These are phyloP conservation scores for Ibidorhyncha struthersii DNA, from an alignment of 2,113 vertebrate species.

Conservation along the genomic window DNA sequence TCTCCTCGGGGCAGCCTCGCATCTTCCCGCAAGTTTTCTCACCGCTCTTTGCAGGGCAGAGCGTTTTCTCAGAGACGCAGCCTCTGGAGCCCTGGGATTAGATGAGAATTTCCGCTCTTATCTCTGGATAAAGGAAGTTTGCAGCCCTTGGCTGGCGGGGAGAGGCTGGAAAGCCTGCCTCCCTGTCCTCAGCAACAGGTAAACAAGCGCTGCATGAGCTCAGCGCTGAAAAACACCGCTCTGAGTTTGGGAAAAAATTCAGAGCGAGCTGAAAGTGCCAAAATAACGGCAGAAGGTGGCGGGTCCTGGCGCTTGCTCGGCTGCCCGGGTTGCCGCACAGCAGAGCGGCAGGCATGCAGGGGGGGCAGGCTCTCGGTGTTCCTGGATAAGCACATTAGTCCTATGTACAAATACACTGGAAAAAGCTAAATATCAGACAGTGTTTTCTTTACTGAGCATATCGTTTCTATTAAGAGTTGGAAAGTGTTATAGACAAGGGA, in stretches of 20 bases:
- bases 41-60: neutral
- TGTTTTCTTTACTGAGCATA: neutral
- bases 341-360: fast-evolving
- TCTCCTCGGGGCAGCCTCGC: no score
- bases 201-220: neutral
- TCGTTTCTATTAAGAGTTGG: neutral
- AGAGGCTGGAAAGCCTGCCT: neutral
- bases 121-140: neutral
- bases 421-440: neutral
- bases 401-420: neutral
- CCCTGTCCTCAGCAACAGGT: neutral
- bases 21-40: neutral
- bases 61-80: neutral
- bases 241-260: neutral
- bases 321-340: neutral
- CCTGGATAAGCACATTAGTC: neutral
- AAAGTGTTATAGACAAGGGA: neutral
- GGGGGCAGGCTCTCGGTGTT: fast-evolving
- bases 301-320: neutral
- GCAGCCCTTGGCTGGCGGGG: neutral
- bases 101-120: neutral
- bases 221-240: neutral
- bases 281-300: neutral
- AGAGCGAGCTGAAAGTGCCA: neutral
- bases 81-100: neutral